Conservation (phyloP, 2,888 invertebrate genomes). For the Eristalis intricaria region DNA sequence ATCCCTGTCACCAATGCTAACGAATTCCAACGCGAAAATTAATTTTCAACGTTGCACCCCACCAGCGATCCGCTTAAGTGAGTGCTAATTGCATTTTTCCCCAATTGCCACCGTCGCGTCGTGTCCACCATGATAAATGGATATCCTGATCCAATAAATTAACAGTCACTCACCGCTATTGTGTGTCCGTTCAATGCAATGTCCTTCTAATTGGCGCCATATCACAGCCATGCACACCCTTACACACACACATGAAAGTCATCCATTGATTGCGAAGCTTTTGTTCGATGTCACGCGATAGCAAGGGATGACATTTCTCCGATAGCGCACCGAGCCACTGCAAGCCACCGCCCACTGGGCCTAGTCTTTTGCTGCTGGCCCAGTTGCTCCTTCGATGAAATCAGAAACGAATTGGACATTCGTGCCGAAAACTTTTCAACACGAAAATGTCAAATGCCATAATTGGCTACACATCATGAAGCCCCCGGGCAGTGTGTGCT, state of each 20-base stretch:
- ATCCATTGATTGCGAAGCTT: conserved; percentile 60
- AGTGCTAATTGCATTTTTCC: conserved; percentile 60
- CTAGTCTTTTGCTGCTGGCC: conserved; percentile 22
- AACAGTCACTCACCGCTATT: conserved; percentile 63
- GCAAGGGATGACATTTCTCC: conserved; percentile 63
- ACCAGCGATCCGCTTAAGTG: conserved; percentile 40
- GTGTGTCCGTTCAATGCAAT: conserved; percentile 35
- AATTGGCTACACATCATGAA: conserved; percentile 62
- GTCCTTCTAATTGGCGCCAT: conserved; percentile 62
- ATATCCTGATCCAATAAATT: conserved; percentile 69
- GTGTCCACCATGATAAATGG: conserved; percentile 53
- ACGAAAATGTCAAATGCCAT: conserved; percentile 71
- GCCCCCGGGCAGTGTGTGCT: conserved; percentile 11
- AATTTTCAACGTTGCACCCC: conserved; percentile 14
- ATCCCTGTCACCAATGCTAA: neutral
- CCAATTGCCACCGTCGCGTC: conserved; percentile 11
- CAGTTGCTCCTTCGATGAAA: conserved; percentile 28
- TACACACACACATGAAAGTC: conserved; percentile 7
- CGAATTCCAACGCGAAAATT: neutral
- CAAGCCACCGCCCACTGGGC: conserved; percentile 1
- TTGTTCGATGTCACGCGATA: conserved; percentile 65
- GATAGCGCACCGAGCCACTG: conserved; percentile 29
- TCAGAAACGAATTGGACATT: conserved; percentile 46
- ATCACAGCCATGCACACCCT: conserved; percentile 15
- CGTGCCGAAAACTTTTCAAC: conserved; percentile 67